Evolutionary conservation across 2,113 vertebrate species (phyloP).

Genomic region (Eupsittula cactorum): DNA sequence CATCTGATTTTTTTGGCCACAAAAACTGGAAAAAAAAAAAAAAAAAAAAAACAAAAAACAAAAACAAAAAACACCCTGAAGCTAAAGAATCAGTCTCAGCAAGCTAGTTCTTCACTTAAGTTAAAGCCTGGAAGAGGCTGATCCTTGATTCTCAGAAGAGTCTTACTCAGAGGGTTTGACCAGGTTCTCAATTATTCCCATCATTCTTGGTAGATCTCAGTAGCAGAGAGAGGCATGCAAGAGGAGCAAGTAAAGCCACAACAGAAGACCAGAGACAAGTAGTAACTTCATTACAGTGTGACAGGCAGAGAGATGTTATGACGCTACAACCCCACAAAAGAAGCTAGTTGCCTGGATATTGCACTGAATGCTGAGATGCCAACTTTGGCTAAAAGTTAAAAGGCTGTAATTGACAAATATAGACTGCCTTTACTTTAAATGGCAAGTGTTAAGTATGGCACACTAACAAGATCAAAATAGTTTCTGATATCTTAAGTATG

Average conservation of each 20-base stretch:
- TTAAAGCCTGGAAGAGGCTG: background rate
- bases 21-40: background rate
- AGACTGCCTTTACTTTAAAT: background rate
- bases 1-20: background rate
- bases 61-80: background rate
- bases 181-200: background rate
- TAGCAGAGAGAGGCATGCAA: background rate
- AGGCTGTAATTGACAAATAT: background rate
- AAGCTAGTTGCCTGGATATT: background rate
- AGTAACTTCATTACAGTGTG: background rate
- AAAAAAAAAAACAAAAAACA: too few species aligned
- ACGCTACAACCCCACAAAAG: background rate
- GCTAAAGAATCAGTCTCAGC: background rate
- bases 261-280: background rate
- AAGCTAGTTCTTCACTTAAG: background rate
- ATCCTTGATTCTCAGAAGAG: background rate
- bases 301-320: background rate
- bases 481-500: background rate
- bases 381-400: background rate
- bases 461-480: background rate
- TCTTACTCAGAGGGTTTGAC: background rate
- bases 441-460: background rate
- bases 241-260: background rate
- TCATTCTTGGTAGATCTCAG: background rate
- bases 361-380: background rate